Evolutionary conservation across 2,113 vertebrate genomes (phyloP).

Genomic region (Pelecanus crispus): DNA sequence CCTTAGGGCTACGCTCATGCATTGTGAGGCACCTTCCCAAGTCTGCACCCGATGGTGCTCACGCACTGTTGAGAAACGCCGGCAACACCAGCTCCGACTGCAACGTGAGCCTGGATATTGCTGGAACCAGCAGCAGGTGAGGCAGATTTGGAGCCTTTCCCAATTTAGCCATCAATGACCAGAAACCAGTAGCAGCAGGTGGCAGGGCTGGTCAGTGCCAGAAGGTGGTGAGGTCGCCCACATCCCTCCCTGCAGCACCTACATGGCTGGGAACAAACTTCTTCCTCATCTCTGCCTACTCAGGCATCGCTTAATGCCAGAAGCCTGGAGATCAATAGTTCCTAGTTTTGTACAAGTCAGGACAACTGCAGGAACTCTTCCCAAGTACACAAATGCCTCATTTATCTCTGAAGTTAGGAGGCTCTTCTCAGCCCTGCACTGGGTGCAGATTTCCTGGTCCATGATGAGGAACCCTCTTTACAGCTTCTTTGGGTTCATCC

Average conservation of each 20-base stretch:
- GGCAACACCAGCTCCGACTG: not conserved
- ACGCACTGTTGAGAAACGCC: accelerated
- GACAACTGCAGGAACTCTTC: not conserved
- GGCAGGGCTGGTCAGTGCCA: not conserved
- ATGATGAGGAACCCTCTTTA: not conserved
- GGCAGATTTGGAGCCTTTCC: not conserved
- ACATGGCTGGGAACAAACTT: not conserved
- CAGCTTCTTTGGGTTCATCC: not conserved
- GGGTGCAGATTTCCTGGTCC: not conserved
- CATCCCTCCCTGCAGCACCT: not conserved
- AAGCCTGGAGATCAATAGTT: not conserved
- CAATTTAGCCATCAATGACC: not conserved
- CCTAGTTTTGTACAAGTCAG: not conserved
- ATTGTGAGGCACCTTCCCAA: not conserved
- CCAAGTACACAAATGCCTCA: not conserved
- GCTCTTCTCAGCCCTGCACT: not conserved
- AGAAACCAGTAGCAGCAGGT: not conserved
- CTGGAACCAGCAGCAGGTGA: not conserved
- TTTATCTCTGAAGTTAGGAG: not conserved
- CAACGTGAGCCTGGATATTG: not conserved
- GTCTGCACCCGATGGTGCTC: not conserved
- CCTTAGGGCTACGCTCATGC: accelerated
- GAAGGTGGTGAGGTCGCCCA: not conserved
- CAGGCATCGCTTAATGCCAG: accelerated
- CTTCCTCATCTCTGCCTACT: not conserved